Conservation (phyloP, 2,888 invertebrate genomes). For the Tribolium freemani region DNA sequence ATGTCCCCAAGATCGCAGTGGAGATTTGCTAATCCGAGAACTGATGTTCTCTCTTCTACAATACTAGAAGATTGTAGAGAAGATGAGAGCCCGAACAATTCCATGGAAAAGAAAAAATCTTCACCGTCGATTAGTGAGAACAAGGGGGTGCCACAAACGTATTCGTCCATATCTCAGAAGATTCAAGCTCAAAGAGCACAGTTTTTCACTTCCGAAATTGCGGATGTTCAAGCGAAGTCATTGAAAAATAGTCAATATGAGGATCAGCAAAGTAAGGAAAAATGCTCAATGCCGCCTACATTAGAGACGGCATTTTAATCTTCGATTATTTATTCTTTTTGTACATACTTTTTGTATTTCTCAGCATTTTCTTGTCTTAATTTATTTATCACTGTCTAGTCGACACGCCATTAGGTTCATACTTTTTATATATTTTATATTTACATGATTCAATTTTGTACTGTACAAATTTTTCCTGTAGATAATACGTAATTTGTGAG, state of each 20-base stretch:
- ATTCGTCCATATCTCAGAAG: conserved; percentile 68
- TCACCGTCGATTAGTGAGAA: not conserved
- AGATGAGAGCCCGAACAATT: conserved; percentile 79
- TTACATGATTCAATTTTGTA: conserved; percentile 15
- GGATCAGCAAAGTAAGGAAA: conserved; percentile 43
- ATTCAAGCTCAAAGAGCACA: conserved; percentile 75
- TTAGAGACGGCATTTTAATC: conserved; percentile 75
- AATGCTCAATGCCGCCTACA: conserved; percentile 69
- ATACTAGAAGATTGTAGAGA: conserved; percentile 89
- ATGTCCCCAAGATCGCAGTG: conserved; percentile 80
- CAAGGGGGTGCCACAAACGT: conserved; percentile 12
- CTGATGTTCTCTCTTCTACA: conserved; percentile 87
- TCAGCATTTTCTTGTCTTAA: conserved; percentile 46
- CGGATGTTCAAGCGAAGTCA: conserved; percentile 24
- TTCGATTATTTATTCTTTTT: conserved; percentile 40
- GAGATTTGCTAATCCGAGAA: conserved; percentile 82
- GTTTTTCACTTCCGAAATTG: conserved; percentile 66
- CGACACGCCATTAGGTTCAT: conserved; percentile 53
- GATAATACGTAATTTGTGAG: conserved; percentile 21
- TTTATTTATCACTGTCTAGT: conserved; percentile 55
- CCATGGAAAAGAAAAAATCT: conserved; percentile 70
- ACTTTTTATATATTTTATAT: conserved; percentile 41
- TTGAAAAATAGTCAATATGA: conserved; percentile 41
- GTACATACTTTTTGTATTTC: conserved; percentile 47
- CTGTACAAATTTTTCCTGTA: conserved; percentile 42